Base-by-base conservation (phyloP, 2,888 invertebrate genomes). In the Alcis repandata region DNA sequence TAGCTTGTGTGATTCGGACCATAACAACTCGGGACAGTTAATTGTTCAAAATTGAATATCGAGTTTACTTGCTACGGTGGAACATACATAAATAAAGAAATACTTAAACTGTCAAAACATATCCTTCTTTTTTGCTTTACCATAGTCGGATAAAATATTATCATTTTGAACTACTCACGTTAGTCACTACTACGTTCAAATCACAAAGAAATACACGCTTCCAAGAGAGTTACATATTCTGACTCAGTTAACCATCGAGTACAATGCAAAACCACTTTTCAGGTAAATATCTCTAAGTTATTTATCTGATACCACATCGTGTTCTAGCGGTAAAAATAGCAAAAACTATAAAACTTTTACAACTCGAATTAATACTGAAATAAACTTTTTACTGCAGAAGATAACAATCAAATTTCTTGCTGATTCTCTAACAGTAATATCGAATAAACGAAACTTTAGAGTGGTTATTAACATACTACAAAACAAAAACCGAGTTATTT, bases 351-450 rank as follows among this genome's bases (percentile, higher is more conserved):
- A 49, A 49, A 49, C 15, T 49, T 49, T 46, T 36, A 36, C 36
- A 57, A 57, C 57, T 46, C 36, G 20, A 36, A 45, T 45, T 11
- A 33, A 32, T 32, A n/a, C 19, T 54, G 27, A 32, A 45, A 45
- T 45, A 45, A 49, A 17, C 2, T 17, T 17, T 49, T 49, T 49
- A 49, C 48, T 49, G 48, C 32, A 27, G 1, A 15, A 49, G 48
- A 49, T 49, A 49, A 32, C 32, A 49, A 49, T 49, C 48, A 32
- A 8, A 32, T 49, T 15, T 7, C 48, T 33, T 19, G 22, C 59
- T 52, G 22, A 60, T 38, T 60, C 43, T 56, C 33, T 45, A 60
- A 60, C 53, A 46, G 53, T 52, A 27, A 36, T 22, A 45, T 33
- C 17, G 3, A 32, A 38, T 22, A 9, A 19, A 52, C 19, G 1